Evolutionary conservation across 2,797 vertebrate species (phyloP), one percentile per base, ranked within the genome.

Genomic region (Megaceryle alcyon): DNA sequence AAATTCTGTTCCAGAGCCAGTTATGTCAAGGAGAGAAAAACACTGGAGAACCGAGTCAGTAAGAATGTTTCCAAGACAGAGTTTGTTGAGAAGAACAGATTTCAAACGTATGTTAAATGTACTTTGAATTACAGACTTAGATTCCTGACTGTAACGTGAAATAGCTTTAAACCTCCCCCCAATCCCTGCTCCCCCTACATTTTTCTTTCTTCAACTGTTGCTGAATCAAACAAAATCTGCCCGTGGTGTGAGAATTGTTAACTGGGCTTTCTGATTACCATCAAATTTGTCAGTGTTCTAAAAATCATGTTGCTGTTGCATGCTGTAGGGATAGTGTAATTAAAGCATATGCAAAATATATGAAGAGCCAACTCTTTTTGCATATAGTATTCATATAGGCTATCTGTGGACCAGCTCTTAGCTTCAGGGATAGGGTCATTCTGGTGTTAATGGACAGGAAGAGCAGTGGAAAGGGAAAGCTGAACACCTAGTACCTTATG

Each of bases 211-310:
- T 94, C 44, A 46, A 6, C 33, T 68, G 46, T 68, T 80, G 57
- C 57, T 57, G 37, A 70, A 51, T 26, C 49, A 51, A 95, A 77
- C 18, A 73, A 65, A 90, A 73, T 82, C 56, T 85, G 12, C 31
- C 35, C 0, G 0, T 44, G 26, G 61, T 68, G 49, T 71, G 14
- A 73, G 81, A 91, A 85, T 69, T 91, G 53, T 78, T 94, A 91
- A 87, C 61, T 94, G 78, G 68, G 28, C 29, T 82, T 95, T 89
- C 41, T 80, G 89, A 85, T 95, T 87, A 59, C 75, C 48, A 31
- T 57, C 77, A 60, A 89, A 68, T 82, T 66, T 39, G 48, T 54
- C 44, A 70, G 75, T 23, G 37, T 53, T 57, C 85, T 60, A 33
- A 51, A 33, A 85, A 85, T 19, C 4, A 22, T 11, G 23, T 21